phyloP scores from a whole-genome alignment of 2,797 vertebrate genomes.

The Perodicticus potto region DNA sequence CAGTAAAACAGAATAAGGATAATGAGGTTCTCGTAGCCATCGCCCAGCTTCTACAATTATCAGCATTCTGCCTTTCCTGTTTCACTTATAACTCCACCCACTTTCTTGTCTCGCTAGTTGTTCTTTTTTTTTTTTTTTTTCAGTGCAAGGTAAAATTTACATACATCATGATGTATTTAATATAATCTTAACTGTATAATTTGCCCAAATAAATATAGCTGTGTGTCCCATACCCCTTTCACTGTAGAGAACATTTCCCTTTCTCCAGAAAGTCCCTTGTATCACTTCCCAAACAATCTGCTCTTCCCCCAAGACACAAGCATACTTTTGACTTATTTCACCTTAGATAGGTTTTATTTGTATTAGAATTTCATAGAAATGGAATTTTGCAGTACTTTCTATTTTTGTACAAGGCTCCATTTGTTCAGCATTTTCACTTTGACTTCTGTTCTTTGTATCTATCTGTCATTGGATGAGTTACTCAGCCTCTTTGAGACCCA shows the following conservation, averaged over 20 bases:
- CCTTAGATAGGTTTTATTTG: not conserved
- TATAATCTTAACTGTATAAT: not conserved
- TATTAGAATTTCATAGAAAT: not conserved
- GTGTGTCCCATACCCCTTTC: not conserved
- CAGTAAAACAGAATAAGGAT: not conserved
- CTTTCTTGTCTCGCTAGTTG: not conserved
- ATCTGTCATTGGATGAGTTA: not conserved
- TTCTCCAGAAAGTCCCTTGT: not conserved
- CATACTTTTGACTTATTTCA: not conserved
- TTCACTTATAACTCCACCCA: not conserved
- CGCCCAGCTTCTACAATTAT: fast-evolving
- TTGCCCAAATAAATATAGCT: not conserved
- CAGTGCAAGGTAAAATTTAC: not conserved
- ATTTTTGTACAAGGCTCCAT: not conserved
- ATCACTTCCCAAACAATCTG: not conserved
- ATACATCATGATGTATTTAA: not conserved
- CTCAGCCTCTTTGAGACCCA: not conserved
- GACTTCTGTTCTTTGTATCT: not conserved
- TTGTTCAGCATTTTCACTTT: not conserved
- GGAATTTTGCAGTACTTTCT: not conserved
- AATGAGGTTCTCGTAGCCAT: not conserved
- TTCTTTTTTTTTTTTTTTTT: not conserved
- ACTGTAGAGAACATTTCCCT: not conserved
- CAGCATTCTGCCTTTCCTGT: not conserved
- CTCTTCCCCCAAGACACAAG: not conserved